Percentiles rank a stretch among this genome's conserved stretches.
Evolutionary conservation across 2,113 vertebrate species (phyloP).

Genomic region (Scophthalmus maximus): DNA sequence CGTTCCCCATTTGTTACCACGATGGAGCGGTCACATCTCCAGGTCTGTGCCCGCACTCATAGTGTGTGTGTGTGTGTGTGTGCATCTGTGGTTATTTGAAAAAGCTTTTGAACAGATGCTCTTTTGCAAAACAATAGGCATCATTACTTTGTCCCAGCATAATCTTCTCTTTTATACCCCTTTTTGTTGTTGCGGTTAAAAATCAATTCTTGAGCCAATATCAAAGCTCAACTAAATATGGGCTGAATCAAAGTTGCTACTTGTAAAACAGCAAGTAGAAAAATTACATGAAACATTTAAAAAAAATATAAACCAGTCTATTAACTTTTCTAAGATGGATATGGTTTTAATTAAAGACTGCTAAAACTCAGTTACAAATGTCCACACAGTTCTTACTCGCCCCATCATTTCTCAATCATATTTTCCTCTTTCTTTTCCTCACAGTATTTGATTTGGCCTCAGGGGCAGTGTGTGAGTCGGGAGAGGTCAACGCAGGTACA

Average conservation of each 20-base stretch:
- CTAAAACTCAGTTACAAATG: too few relatives aligned
- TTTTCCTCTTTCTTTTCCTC: background rate
- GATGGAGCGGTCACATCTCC: too few relatives aligned
- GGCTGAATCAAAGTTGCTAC: background rate
- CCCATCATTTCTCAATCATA: too few relatives aligned
- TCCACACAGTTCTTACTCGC: too few relatives aligned
- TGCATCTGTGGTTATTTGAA: background rate
- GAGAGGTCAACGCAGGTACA: too few relatives aligned
- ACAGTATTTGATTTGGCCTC: background rate
- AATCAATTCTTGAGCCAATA: too few relatives aligned
- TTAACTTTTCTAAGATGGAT: background rate
- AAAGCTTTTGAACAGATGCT: background rate
- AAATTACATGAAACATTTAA: background rate
- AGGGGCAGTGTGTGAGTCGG: constrained; percentile 5
- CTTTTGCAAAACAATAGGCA: background rate
- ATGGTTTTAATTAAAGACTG: too few relatives aligned
- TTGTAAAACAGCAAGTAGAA: too few relatives aligned
- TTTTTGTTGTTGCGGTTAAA: background rate
- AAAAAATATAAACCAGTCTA: background rate
- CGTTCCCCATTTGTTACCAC: background rate
- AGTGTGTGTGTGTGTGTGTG: background rate
- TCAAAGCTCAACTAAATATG: background rate
- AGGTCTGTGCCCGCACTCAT: too few relatives aligned
- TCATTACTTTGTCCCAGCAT: background rate
- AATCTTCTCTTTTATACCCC: background rate